Evolutionary conservation across 2,888 invertebrate genomes (phyloP).

Genomic region (Spialia ferax): DNA sequence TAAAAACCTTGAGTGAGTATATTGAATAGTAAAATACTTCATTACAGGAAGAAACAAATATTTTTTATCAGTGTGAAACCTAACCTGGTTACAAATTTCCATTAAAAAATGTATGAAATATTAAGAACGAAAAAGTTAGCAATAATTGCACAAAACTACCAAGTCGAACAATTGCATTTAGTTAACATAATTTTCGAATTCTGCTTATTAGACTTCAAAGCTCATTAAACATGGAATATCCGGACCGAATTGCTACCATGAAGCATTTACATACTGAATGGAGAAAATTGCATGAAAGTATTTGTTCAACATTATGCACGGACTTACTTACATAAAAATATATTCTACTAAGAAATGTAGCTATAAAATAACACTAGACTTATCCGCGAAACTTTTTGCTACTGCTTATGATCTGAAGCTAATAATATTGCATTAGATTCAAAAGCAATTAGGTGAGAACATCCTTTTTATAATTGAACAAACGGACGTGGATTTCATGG

Average conservation of each 20-base stretch:
- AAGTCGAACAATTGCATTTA: constrained; percentile 9
- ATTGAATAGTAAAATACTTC: no score
- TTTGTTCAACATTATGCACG: neutral
- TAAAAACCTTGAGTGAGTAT: neutral
- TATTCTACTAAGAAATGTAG: no score
- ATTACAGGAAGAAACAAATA: no score
- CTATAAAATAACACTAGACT: no score
- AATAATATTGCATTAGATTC: no score
- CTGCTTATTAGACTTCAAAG: constrained; percentile 13
- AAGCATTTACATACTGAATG: constrained; percentile 19
- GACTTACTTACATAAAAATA: neutral
- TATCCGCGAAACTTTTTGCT: no score
- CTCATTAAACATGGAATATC: constrained; percentile 17
- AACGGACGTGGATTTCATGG: no score
- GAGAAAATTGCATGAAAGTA: constrained; percentile 21
- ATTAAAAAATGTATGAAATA: neutral
- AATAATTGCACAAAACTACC: neutral
- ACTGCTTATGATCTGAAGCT: no score
- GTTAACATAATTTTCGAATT: constrained; percentile 19
- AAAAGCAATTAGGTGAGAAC: no score
- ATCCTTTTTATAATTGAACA: no score
- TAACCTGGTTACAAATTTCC: no score
- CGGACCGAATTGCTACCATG: constrained; percentile 1
- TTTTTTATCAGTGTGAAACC: no score
- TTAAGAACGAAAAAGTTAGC: neutral